Evolutionary conservation across 1,140 invertebrate species (phyloP), one percentile per base, ranked within the genome.

Genomic region (Mya arenaria): DNA sequence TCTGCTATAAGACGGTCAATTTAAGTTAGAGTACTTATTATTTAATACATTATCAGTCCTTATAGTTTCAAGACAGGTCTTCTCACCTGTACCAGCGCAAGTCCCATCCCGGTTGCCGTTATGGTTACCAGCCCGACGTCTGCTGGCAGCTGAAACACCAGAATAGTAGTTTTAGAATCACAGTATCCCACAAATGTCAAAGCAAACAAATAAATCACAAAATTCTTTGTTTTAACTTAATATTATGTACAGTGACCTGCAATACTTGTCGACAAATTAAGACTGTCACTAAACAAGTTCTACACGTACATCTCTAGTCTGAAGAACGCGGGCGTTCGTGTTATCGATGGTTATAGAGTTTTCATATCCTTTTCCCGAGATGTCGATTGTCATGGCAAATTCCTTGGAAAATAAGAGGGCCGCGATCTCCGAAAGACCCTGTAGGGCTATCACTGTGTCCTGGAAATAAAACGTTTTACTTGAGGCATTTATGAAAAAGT

Each of bases 1-100:
- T n/a, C 48, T 52, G 41, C 10, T 44, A 52, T 1, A 52, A 52
- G 19, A 52, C 48, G 2, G 10, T 10, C 41, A 44, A 19, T 44
- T 10, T 19, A 19, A 44, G 41, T 10, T 10, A 44, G 19, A 44
- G 19, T 19, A 44, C 10, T 44, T 10, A 44, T 10, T 10, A 10
- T 13, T 13, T 13, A 48, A 19, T 19, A 48, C 10, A 48, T 48
- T 10, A 13, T 48, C 41, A 48, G 19, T 13, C 19, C 41, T 48
- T 13, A 48, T 13, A 13, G 41, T 13, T 48, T n/a, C 19, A 52
- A 52, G 1, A 4, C 17, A 52, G 25, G 2, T 8, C 48, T 3
- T n/a, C 68, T 84, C 77, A 93, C 94, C 90, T 97, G 96, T 41
- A 97, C 94, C 52, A 98, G 91, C 0, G 95, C 97, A 84, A 98